Conservation (phyloP, 2,888 invertebrate genomes). For the Amiota communis region DNA sequence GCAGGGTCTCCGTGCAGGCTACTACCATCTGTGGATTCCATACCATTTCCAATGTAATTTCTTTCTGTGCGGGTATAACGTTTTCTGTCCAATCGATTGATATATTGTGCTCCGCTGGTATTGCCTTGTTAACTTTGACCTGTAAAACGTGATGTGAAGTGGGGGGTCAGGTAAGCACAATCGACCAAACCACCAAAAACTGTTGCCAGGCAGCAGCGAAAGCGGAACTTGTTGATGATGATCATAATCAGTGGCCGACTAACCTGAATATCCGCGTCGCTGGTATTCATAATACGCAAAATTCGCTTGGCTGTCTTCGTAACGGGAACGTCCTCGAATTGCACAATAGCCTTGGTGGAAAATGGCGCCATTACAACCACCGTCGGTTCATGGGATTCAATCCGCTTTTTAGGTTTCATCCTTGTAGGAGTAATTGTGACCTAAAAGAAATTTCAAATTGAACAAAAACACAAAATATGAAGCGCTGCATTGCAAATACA, state of each 20-base stretch:
- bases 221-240: conserved; percentile 8
- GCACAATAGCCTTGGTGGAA: conserved; percentile 78
- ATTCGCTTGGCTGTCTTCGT: conserved; percentile 75
- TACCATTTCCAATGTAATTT: conserved; percentile 76
- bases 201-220: conserved; percentile 29
- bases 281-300: conserved; percentile 78
- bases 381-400: conserved; percentile 70
- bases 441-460: conserved; percentile 49
- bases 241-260: conserved; percentile 43
- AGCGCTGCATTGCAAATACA: background rate
- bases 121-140: conserved; percentile 75
- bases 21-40: conserved; percentile 80
- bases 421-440: conserved; percentile 71
- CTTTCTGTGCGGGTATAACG: conserved; percentile 75
- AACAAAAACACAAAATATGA: background rate
- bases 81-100: conserved; percentile 76
- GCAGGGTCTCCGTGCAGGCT: conserved; percentile 78
- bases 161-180: conserved; percentile 24
- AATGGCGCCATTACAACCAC: conserved; percentile 79
- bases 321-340: conserved; percentile 80
- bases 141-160: conserved; percentile 51
- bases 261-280: conserved; percentile 73
- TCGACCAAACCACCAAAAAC: conserved; percentile 52
- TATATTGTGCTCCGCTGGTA: conserved; percentile 77
- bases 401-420: conserved; percentile 64